Base-by-base conservation (phyloP, 2,888 invertebrate species). In the Drosophila diplacantha region DNA sequence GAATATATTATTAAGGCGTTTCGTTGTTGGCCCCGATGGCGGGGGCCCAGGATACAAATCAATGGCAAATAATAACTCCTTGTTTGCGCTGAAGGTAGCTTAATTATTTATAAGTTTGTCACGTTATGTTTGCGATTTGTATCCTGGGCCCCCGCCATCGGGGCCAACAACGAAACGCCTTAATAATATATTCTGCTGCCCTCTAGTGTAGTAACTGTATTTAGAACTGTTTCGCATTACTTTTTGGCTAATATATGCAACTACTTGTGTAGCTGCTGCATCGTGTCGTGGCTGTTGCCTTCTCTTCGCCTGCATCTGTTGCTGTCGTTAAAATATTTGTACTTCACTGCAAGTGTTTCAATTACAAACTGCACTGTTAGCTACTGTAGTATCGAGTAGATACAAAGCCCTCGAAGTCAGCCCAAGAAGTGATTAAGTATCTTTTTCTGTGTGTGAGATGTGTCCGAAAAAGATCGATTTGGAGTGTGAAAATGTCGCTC, bases 261-360 rank as follows among this genome's bases (percentile, higher is more conserved):
- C 16, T 39, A 22, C 38, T 49, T 49, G 22, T 11, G 43, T 41
- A 31, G 44, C 20, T 53, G 44, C 34, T 55, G 47, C 44, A 16
- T 53, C 12, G 47, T 55, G 32, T 53, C 31, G 52, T 63, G 50
- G 56, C 37, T 37, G 9, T 26, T 9, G 7, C 16, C 35, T 35
- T 8, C 35, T 34, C 34, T 8, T n/a, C 34, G 34, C 3, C 34
- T 34, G 37, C 18, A 62, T 68, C 20, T 22, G 22, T n/a, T 24
- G 39, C 39, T 41, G 54, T 59, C 52, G 46, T 75, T 78, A 74
- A 74, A 80, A 80, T 76, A 86, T 86, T 86, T 87, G 86, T 86
- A 87, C 87, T 85, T 85, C 73, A 63, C 75, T 83, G 83, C 83
- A 85, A 85, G 83, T 86, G 83, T 85, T 73, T 73, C 62, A 72